Base-by-base conservation (phyloP, 2,797 vertebrate species). In the Babyrousa celebensis region DNA sequence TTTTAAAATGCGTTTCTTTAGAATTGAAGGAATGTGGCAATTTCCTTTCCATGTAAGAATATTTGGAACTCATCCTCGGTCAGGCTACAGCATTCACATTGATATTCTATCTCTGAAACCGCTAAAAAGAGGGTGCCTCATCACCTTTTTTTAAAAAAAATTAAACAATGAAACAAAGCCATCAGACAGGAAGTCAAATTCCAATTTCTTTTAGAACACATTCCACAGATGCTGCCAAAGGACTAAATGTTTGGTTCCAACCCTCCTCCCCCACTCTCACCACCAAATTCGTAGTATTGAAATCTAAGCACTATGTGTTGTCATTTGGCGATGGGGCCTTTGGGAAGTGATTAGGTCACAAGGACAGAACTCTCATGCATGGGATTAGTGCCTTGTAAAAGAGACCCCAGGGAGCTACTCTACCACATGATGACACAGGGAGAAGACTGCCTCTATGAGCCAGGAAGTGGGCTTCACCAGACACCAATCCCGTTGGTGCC, bases 1-100 rank as follows among this genome's bases (percentile, higher is more conserved):
- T 52, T 72, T 58, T 4, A 40, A 86, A 36, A 82, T 32, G 9
- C 32, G 4, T 68, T 91, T 91, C 8, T 78, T 94, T 86, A 85
- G 36, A 93, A 54, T 82, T 89, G 9, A 91, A 5, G 21, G 71
- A 78, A 18, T 48, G 68, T 7, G 23, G 29, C 12, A 92, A 63
- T 52, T 88, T 95, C 21, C 9, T 63, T 93, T 72, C 79, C 40
- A 82, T 85, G 36, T 68, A 74, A 48, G 27, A 78, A 43, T 88
- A 65, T 58, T 63, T 58, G 40, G 58, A 95, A 91, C 92, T 75
- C 29, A 16, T 71, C 12, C 15, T 21, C 93, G n/a, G 21, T 27
- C 14, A 79, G 32, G 9, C 12, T 92, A 29, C 10, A 52, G 5
- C 6, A 68, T 84, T 70, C 5, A 60, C 60, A n/a, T 86, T 43